Base-by-base conservation (phyloP, 2,113 vertebrate genomes). In the Prinia subflava region DNA sequence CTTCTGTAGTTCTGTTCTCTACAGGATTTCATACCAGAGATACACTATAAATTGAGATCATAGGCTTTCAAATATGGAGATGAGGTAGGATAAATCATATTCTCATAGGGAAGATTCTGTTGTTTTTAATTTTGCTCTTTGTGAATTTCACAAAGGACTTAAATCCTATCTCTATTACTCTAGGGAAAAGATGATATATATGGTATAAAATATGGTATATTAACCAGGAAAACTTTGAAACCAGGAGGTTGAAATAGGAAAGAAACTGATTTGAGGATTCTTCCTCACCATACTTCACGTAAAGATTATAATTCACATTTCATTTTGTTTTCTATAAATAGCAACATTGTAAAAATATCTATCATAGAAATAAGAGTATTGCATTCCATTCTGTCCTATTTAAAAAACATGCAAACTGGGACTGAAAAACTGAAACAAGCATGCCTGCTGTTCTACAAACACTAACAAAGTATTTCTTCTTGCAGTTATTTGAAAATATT, bases 111-210 rank as follows among this genome's bases (percentile, higher is more conserved):
- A 82, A 80, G 39, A 44, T 60, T 74, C 13, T 53, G 2, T 25
- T 80, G 25, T 1, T 82, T 94, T 93, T 83, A 55, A 74, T 89
- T 93, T 88, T 97, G 67, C 55, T 88, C 37, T 87, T 56, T 89
- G 31, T 84, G 83, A 92, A 90, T 87, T 95, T 94, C 37, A 89
- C 15, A 81, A 85, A 95, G 83, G 76, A 87, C 64, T 91, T 83
- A 52, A 53, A 62, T 77, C 39, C 33, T 2, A 59, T 39, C 20
- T 81, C 37, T 52, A 4, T 46, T 25, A 81, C 11, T 12, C 6
- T 18, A 59, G 9, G 5, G 4, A 3, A 3, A 76, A 83, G 75
- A 35, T 39, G 39, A 39, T 39, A 39, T 39, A 39, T 39, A 39
- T 39, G 39, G 39, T 39, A 39, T 39, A 39, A 39, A 39, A 39